Evolutionary conservation across 2,888 invertebrate genomes (phyloP), one percentile per base, ranked within the genome.

Genomic region (Athetis lepigone): DNA sequence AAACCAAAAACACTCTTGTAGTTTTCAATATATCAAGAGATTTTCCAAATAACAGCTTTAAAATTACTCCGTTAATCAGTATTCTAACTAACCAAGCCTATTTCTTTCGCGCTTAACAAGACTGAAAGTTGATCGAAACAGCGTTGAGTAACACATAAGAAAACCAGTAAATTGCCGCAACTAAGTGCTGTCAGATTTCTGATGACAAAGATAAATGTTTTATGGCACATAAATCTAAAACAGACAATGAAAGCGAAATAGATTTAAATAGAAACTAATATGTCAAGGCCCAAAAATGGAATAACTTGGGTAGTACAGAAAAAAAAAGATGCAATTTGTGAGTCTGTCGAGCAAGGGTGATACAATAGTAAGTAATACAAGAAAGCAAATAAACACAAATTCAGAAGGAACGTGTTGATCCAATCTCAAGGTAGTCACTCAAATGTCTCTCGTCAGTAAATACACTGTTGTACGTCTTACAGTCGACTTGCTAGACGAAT

Each of bases 401-500:
- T 29, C 27, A 42, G 63, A 76, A 40, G 52, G 56, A 63, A 63
- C 49, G 43, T 63, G 45, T 11, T 64, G 25, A 71, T 71, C 9
- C 47, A 27, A 27, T 42, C 49, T 50, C 56, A 71, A 72, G 52
- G 52, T 11, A 5, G 23, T 46, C 45, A 54, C 37, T 50, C 37
- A 71, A 71, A 63, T 42, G 52, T 71, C 40, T 56, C 21, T 42
- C 36, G 19, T 36, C 33, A n/a, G 18, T 49, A 13, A 52, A 45
- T 21, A 52, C 23, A 25, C 1, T 19, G 43, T 21, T 29, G n/a
- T 36, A 61, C 40, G 9, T 59, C 37, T 9, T 66, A 74, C 59
- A 70, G 60, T 69, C 70, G 75, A 81, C 81, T 82, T 83, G 82
- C 75, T 83, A 85, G 87, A 89, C 84, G 86, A 85, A 85, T 86